phyloP scores from a whole-genome alignment of 2,113 vertebrate species.

The Siniperca knerii region DNA sequence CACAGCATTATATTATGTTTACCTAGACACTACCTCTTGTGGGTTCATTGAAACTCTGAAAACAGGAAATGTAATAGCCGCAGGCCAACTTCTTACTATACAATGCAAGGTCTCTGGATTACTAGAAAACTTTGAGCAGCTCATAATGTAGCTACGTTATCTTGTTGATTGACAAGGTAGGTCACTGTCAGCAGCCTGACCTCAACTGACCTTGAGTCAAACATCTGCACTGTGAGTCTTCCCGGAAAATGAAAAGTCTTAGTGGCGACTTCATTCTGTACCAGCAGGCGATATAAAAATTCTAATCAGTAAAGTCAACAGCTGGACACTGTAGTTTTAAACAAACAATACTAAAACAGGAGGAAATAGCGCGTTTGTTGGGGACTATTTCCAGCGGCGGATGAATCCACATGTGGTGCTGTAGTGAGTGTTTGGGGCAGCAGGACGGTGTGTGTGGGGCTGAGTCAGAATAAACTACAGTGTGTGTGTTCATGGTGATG shows the following conservation, averaged over 20 bases:
- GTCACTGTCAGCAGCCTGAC: background rate
- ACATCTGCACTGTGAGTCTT: background rate
- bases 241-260: background rate
- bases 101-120: background rate
- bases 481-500: background rate
- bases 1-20: background rate
- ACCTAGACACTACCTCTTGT: background rate
- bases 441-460: background rate
- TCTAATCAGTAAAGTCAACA: background rate
- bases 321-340: background rate
- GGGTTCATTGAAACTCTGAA: constrained; percentile 21
- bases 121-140: background rate
- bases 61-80: constrained; percentile 24
- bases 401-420: background rate
- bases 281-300: background rate
- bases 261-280: background rate
- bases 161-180: background rate
- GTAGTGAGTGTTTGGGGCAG: background rate
- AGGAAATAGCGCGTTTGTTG: background rate
- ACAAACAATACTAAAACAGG: background rate
- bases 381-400: background rate
- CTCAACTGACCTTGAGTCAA: background rate
- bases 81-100: background rate
- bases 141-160: background rate
- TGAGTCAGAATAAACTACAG: background rate